Conservation (phyloP, 2,888 invertebrate genomes). For the Erebia ligea region DNA sequence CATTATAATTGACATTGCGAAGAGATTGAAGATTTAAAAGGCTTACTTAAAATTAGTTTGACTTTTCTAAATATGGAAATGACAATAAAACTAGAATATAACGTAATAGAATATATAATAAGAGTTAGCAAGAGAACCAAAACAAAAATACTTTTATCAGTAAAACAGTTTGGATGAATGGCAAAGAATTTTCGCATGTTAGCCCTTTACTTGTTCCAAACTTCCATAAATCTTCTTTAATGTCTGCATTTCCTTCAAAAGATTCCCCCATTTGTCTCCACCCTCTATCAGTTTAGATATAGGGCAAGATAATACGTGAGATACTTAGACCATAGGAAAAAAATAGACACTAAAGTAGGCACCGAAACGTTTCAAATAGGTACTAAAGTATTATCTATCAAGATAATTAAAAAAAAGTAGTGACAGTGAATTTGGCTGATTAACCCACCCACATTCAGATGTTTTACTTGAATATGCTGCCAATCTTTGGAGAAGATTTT, state of each 20-base stretch:
- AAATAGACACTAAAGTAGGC: constrained; percentile 24
- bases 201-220: constrained; percentile 26
- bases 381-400: too few relatives aligned
- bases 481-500: too few relatives aligned
- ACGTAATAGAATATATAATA: background rate
- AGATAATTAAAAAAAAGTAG: too few relatives aligned
- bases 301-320: constrained; percentile 38
- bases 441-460: too few relatives aligned
- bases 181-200: constrained; percentile 11
- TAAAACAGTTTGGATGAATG: constrained; percentile 19
- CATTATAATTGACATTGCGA: too few relatives aligned
- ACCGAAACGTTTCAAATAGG: too few relatives aligned
- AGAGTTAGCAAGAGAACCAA: background rate
- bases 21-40: too few relatives aligned
- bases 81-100: background rate
- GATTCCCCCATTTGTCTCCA: constrained; percentile 29
- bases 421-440: too few relatives aligned
- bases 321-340: constrained; percentile 45
- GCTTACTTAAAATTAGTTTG: too few relatives aligned
- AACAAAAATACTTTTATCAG: constrained; percentile 20
- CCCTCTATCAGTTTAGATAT: constrained; percentile 30
- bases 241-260: constrained; percentile 34
- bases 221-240: constrained; percentile 34
- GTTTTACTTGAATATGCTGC: too few relatives aligned
- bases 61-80: background rate